These are phyloP conservation scores for Platichthys flesus DNA, from an alignment of 2,113 vertebrate species.

Conservation along the genomic window DNA sequence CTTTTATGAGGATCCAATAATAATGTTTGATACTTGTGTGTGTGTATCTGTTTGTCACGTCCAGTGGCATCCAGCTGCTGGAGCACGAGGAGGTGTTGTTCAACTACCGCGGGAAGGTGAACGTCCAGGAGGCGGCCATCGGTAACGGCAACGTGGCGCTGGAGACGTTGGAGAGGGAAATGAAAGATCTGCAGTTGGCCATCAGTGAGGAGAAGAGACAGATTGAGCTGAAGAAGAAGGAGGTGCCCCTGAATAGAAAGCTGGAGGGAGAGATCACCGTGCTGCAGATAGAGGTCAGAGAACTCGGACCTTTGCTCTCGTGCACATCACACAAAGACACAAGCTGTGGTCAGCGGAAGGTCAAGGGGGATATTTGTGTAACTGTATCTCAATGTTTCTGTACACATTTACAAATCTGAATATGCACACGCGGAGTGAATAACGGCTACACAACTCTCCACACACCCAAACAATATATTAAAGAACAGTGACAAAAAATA, in stretches of 20 bases:
- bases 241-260: conserved; percentile 73
- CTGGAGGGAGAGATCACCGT: conserved; percentile 82
- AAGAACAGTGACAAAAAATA: too few relatives aligned
- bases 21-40: not conserved
- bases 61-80: conserved; percentile 87
- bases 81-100: conserved; percentile 90
- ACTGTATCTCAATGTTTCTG: too few relatives aligned
- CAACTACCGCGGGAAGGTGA: conserved; percentile 86
- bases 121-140: conserved; percentile 84
- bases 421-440: too few relatives aligned
- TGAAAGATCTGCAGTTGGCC: conserved; percentile 82
- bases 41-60: conserved; percentile 15
- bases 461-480: too few relatives aligned
- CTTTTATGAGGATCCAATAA: not conserved
- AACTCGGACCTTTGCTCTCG: too few relatives aligned
- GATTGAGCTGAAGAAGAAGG: conserved; percentile 78
- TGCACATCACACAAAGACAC: too few relatives aligned
- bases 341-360: too few relatives aligned
- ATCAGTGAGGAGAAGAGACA: conserved; percentile 85
- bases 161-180: conserved; percentile 86
- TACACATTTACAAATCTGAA: too few relatives aligned
- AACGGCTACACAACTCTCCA: too few relatives aligned
- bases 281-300: conserved; percentile 88
- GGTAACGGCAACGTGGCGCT: conserved; percentile 81
- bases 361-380: too few relatives aligned